Conservation (phyloP, 2,797 vertebrate genomes). For the Echeneis naucrates region DNA sequence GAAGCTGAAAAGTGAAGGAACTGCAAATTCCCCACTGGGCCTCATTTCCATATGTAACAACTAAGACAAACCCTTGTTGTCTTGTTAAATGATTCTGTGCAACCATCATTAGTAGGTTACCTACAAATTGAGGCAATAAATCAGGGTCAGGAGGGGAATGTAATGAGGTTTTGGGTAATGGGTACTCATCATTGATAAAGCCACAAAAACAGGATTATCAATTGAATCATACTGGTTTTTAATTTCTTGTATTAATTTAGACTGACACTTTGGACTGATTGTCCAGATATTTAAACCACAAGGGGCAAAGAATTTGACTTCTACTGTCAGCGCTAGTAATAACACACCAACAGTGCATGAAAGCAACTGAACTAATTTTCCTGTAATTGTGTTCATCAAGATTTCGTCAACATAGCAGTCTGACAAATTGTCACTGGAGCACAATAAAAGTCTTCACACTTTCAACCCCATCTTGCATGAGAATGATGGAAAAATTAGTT, state of each 20-base stretch:
- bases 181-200: slow-evolving; percentile 18
- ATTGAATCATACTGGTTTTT: background rate
- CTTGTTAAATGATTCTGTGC: slow-evolving; percentile 50
- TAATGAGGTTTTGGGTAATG: slow-evolving; percentile 8
- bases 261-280: background rate
- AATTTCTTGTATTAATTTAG: slow-evolving; percentile 2
- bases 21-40: slow-evolving; percentile 48
- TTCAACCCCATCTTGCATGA: slow-evolving; percentile 46
- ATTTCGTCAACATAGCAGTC: slow-evolving; percentile 57
- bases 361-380: slow-evolving; percentile 60
- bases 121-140: slow-evolving; percentile 43
- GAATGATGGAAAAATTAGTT: slow-evolving; percentile 56
- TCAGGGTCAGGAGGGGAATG: slow-evolving; percentile 25
- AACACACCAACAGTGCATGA: slow-evolving; percentile 42
- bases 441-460: slow-evolving; percentile 61
- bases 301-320: slow-evolving; percentile 26
- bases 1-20: slow-evolving; percentile 12
- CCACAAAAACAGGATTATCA: slow-evolving; percentile 13
- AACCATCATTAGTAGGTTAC: slow-evolving; percentile 43
- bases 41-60: slow-evolving; percentile 69
- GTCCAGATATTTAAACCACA: slow-evolving; percentile 29
- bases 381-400: slow-evolving; percentile 64
- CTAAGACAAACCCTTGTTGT: slow-evolving; percentile 67
- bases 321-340: slow-evolving; percentile 27
- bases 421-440: slow-evolving; percentile 67